A percentile compares a stretch with the other conserved stretches of the same genome.
phyloP scores from a whole-genome alignment of 2,113 vertebrate genomes.

The Gadus macrocephalus region DNA sequence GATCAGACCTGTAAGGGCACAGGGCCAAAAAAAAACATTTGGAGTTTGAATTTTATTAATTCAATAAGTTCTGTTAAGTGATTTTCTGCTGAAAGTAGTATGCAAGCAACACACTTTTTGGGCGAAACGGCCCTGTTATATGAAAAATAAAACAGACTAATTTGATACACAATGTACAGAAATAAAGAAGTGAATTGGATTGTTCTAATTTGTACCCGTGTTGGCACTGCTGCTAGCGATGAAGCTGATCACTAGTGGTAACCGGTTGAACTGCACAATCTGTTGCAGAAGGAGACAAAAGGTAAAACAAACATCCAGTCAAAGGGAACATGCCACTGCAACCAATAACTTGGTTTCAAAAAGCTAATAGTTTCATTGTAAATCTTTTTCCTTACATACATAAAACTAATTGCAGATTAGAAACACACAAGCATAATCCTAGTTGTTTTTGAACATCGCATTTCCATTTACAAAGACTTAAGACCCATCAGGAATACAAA shows the following conservation, averaged over 20 bases:
- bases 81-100: too few species aligned
- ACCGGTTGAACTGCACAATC: conserved; percentile 94
- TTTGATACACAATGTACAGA: too few species aligned
- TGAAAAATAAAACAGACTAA: too few species aligned
- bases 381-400: too few species aligned
- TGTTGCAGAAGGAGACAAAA: conserved; percentile 45
- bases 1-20: conserved; percentile 80
- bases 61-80: too few species aligned
- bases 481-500: too few species aligned
- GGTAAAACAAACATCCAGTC: neutral
- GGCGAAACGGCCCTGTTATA: too few species aligned
- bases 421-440: neutral
- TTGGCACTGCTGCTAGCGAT: conserved; percentile 94
- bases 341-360: too few species aligned
- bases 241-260: conserved; percentile 96
- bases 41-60: too few species aligned
- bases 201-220: conserved; percentile 75
- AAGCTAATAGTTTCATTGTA: too few species aligned
- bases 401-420: neutral
- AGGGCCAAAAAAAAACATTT: conserved; percentile 1
- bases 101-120: too few species aligned
- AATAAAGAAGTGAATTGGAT: neutral
- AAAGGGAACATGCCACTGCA: neutral
- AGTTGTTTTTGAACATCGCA: neutral
- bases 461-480: too few species aligned